Evolutionary conservation across 2,888 invertebrate species (phyloP), one percentile per base, ranked within the genome.

Genomic region (Andrena praecox): DNA sequence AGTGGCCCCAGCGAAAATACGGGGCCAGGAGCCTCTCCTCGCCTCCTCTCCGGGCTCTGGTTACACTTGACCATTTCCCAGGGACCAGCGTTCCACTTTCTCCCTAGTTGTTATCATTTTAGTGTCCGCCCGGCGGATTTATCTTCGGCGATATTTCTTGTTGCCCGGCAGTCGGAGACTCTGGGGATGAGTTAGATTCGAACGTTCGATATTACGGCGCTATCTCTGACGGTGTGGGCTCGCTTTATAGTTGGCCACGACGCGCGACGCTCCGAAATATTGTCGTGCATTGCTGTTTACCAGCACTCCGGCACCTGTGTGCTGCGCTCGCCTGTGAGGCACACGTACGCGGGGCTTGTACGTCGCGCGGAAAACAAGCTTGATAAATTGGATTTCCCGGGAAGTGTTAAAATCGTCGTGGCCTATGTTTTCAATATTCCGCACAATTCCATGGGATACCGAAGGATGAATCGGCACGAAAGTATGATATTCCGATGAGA

Each of bases 181-280:
- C 78, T 59, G 35, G 50, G 79, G 79, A 78, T 78, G 79, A 80
- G 63, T 70, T 66, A 78, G 79, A 80, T 78, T 52, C 79, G 79
- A 80, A 79, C 80, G 80, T 54, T 71, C 80, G 80, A 79, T 72
- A 79, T 80, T 70, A 31, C 54, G 27, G 24, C 69, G 27, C 56
- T 80, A 67, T 71, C 69, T 60, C 70, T 67, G 54, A 80, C 80
- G 70, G 31, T 7, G 59, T 10, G 42, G 42, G 42, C 42, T 16
- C 54, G 79, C 48, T 78, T 80, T 70, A 56, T 69, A 77, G 63
- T 69, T 69, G 63, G 73, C 35, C 66, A 16, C 56, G 50, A 66
- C 48, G 76, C 66, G 16, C 56, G 56, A 66, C 48, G 76, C 76
- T 35, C 66, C 50, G 56, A 69, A 69, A 79, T 79, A 69, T 77